phyloP scores from a whole-genome alignment of 2,113 vertebrate genomes.

The Narcine bancroftii region DNA sequence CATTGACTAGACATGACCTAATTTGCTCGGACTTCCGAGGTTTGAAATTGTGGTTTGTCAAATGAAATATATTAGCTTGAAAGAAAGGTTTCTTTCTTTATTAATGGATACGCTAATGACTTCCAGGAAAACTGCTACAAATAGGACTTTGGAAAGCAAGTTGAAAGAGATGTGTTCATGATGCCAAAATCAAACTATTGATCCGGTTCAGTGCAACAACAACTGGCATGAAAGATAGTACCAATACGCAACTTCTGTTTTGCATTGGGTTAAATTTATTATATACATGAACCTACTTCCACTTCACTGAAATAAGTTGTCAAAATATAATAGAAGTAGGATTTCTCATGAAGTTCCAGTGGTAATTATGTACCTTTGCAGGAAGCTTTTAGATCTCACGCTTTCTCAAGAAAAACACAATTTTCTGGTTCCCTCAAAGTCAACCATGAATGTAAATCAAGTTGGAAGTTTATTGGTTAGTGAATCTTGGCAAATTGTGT shows the following conservation, averaged over 20 bases:
- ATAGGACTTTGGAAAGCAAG: slow-evolving; percentile 13
- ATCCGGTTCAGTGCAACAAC: background rate
- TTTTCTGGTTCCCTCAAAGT: background rate
- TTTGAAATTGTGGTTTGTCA: background rate
- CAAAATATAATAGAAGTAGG: background rate
- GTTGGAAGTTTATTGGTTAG: background rate
- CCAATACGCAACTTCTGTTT: background rate
- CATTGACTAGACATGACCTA: background rate
- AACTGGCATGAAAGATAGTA: background rate
- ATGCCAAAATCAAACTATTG: slow-evolving; percentile 6
- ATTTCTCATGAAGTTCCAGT: background rate
- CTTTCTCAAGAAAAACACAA: background rate
- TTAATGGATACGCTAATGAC: background rate
- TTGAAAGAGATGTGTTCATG: background rate
- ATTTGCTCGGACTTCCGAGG: background rate
- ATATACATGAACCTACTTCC: too few species aligned
- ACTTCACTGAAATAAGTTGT: background rate
- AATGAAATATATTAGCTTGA: background rate
- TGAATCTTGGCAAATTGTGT: background rate
- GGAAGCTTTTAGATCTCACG: background rate
- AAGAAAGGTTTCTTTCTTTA: background rate
- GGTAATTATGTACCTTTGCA: background rate
- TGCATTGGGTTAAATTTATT: background rate
- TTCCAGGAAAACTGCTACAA: background rate
- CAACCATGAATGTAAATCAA: background rate